Conservation (phyloP, 2,113 vertebrate genomes). For the Eulemur rufifrons region DNA sequence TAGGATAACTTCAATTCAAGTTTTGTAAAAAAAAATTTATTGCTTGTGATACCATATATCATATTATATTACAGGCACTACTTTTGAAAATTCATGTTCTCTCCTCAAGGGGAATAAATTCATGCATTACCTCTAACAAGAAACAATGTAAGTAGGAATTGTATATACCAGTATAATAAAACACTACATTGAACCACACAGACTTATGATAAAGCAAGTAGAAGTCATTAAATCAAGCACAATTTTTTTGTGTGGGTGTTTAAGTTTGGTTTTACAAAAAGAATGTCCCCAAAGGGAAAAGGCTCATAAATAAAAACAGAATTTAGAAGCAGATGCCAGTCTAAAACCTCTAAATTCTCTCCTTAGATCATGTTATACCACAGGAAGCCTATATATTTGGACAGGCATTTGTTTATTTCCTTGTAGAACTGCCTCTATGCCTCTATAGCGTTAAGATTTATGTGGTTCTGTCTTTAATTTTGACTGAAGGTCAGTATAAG, state of each 20-base stretch:
- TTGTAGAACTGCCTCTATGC: not conserved
- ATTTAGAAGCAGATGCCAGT: conserved; percentile 71
- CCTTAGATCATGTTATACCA: conserved; percentile 70
- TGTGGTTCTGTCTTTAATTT: not conserved
- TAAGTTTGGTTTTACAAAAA: conserved; percentile 66
- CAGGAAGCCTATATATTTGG: not conserved
- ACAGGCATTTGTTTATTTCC: conserved; percentile 37
- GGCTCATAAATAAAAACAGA: conserved; percentile 63
- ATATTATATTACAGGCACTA: conserved; percentile 78
- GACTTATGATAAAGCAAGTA: conserved; percentile 68
- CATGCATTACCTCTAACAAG: conserved; percentile 75
- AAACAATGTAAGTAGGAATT: conserved; percentile 65
- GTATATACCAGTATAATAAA: conserved; percentile 75
- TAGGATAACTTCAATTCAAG: conserved; percentile 71
- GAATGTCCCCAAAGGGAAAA: conserved; percentile 43
- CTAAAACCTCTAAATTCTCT: conserved; percentile 73
- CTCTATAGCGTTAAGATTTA: not conserved
- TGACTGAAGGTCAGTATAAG: conserved; percentile 17
- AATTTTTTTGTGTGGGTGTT: conserved; percentile 46
- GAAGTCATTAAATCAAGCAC: conserved; percentile 69
- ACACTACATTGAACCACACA: conserved; percentile 68
- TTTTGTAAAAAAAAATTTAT: conserved; percentile 78
- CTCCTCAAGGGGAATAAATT: conserved; percentile 67
- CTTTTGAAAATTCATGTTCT: conserved; percentile 66
- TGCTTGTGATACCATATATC: conserved; percentile 77